A percentile compares a stretch with the other conserved stretches of the same genome.
Conservation (phyloP, 1,140 invertebrate species). For the Lasioglossum albipes region DNA sequence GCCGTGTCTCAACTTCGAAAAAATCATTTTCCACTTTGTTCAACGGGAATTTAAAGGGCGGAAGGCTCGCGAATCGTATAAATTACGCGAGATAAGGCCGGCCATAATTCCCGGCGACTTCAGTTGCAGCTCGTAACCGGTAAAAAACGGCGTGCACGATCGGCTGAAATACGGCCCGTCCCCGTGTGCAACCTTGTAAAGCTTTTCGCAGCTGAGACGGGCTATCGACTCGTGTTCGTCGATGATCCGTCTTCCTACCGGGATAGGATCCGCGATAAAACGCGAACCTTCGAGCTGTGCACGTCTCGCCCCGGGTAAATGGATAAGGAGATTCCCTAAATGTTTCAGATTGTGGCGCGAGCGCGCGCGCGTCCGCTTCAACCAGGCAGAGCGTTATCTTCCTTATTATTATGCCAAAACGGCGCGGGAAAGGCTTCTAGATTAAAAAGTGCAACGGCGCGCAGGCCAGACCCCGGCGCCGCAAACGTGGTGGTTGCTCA, state of each 20-base stretch:
- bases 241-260: no score
- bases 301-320: neutral
- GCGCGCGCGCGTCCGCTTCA: no score
- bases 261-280: conserved; percentile 6
- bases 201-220: conserved; percentile 36
- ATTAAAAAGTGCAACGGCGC: neutral
- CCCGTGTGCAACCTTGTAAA: conserved; percentile 52
- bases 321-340: conserved; percentile 2
- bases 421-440: neutral
- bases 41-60: neutral
- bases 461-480: no score
- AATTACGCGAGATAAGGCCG: conserved; percentile 68
- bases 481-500: neutral
- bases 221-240: neutral
- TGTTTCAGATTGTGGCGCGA: neutral
- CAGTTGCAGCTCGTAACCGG: conserved; percentile 56
- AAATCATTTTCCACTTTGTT: neutral
- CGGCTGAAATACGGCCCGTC: conserved; percentile 37
- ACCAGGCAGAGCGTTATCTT: neutral
- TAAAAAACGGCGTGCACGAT: conserved; percentile 22
- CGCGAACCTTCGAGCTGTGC: neutral
- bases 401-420: neutral
- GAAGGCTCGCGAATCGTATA: conserved; percentile 43
- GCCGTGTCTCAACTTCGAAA: neutral
- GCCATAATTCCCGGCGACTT: conserved; percentile 66